Conservation (phyloP, 2,888 invertebrate species). For the Lissocephala sabroskyi region DNA sequence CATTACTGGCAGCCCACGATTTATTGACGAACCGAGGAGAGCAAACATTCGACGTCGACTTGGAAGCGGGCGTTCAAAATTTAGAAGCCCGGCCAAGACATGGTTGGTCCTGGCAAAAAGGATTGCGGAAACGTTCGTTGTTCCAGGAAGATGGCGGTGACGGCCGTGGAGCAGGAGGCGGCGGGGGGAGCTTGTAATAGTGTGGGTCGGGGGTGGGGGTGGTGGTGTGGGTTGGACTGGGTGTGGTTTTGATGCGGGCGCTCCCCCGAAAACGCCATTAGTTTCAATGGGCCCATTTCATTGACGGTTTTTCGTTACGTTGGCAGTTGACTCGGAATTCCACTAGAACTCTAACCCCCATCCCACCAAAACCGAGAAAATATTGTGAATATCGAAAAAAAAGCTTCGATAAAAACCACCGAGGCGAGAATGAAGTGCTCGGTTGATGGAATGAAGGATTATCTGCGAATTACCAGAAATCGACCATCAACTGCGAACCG, state of each 20-base stretch:
- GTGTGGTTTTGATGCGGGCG: conserved; percentile 35
- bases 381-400: too few relatives aligned
- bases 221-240: conserved; percentile 33
- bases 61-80: conserved; percentile 28
- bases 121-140: conserved; percentile 28
- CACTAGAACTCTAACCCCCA: too few relatives aligned
- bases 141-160: too few relatives aligned
- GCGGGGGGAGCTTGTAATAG: background rate
- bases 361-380: too few relatives aligned
- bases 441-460: too few relatives aligned
- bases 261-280: conserved; percentile 42
- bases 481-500: too few relatives aligned
- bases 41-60: conserved; percentile 11
- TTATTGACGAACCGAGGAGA: conserved; percentile 69
- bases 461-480: too few relatives aligned
- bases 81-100: conserved; percentile 57
- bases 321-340: conserved; percentile 24
- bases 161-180: too few relatives aligned
- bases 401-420: too few relatives aligned
- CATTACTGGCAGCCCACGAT: conserved; percentile 69
- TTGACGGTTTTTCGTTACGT: conserved; percentile 38
- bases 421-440: too few relatives aligned
- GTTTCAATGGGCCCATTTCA: conserved; percentile 51
- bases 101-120: conserved; percentile 51
- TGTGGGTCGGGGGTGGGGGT: conserved; percentile 1